Evolutionary conservation across 1,140 invertebrate genomes (phyloP).

Genomic region (Helicoverpa armigera): DNA sequence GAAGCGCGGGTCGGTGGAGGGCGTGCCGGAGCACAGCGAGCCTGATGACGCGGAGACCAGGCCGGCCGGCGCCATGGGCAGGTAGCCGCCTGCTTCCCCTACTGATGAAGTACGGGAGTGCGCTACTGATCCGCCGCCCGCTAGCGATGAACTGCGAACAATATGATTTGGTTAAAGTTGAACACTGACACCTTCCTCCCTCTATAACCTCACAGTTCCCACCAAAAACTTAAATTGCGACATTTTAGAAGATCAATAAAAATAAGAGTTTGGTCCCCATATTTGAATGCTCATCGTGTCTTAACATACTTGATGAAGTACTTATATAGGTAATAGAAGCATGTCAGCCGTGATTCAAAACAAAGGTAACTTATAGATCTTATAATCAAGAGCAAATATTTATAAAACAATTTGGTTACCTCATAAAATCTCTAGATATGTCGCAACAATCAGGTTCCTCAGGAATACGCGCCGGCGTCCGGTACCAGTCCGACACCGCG

Average conservation of each 20-base stretch:
- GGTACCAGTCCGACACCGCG: conserved; percentile 73
- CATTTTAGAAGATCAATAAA: too few relatives aligned
- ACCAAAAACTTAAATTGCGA: too few relatives aligned
- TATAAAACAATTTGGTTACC: conserved; percentile 54
- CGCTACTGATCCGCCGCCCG: conserved; percentile 60
- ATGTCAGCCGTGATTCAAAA: too few relatives aligned
- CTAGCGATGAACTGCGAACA: conserved; percentile 55
- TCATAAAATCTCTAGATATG: conserved; percentile 72
- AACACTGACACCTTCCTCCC: too few relatives aligned
- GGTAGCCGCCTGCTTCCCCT: conserved; percentile 68
- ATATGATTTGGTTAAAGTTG: too few relatives aligned
- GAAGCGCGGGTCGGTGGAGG: conserved; percentile 80
- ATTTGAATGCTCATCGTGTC: too few relatives aligned
- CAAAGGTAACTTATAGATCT: neutral
- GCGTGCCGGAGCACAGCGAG: conserved; percentile 90
- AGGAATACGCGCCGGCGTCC: conserved; percentile 76
- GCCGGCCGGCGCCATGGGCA: conserved; percentile 71
- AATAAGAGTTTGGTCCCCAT: too few relatives aligned
- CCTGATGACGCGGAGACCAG: conserved; percentile 87
- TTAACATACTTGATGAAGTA: too few relatives aligned
- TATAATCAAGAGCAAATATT: neutral
- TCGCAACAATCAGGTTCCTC: conserved; percentile 79
- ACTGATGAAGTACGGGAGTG: conserved; percentile 77
- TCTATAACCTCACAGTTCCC: too few relatives aligned
- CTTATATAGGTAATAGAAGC: too few relatives aligned